A percentile compares a stretch with the other conserved stretches of the same genome.
Conservation (phyloP, 2,888 invertebrate genomes). For the Camptogramma bilineatum region DNA sequence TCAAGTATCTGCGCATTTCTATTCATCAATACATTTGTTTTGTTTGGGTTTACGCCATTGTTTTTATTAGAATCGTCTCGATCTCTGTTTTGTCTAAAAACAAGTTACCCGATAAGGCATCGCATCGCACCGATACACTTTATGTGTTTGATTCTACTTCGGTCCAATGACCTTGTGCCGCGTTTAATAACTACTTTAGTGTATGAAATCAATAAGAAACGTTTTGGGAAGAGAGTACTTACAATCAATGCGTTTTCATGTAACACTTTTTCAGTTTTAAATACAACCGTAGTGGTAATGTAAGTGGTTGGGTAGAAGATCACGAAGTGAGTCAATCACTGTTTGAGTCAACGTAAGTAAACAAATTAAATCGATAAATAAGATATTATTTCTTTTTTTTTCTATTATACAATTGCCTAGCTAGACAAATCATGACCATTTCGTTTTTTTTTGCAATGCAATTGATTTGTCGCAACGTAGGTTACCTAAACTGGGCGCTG, state of each 20-base stretch:
- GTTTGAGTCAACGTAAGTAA: too few species aligned
- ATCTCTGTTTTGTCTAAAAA: conserved; percentile 43
- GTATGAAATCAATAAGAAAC: background rate
- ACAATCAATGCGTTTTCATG: too few species aligned
- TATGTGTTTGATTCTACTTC: conserved; percentile 48
- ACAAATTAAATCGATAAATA: too few species aligned
- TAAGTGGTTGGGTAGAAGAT: too few species aligned
- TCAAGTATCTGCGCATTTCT: too few species aligned
- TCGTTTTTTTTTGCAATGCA: conserved; percentile 15
- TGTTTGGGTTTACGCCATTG: background rate
- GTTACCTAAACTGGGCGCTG: conserved; percentile 36
- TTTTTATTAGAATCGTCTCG: conserved; percentile 9
- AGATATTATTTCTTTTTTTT: too few species aligned
- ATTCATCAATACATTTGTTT: background rate
- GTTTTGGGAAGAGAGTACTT: too few species aligned
- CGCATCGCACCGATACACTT: conserved; percentile 47
- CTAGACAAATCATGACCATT: background rate
- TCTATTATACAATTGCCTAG: background rate
- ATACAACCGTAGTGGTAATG: too few species aligned
- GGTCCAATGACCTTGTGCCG: conserved; percentile 55
- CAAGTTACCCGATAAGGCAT: conserved; percentile 62
- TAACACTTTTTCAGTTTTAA: too few species aligned
- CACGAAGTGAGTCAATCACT: too few species aligned
- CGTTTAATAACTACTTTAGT: background rate
- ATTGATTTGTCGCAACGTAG: conserved; percentile 31